Evolutionary conservation across 2,888 invertebrate species (phyloP).

Genomic region (Chymomyza caudatula): DNA sequence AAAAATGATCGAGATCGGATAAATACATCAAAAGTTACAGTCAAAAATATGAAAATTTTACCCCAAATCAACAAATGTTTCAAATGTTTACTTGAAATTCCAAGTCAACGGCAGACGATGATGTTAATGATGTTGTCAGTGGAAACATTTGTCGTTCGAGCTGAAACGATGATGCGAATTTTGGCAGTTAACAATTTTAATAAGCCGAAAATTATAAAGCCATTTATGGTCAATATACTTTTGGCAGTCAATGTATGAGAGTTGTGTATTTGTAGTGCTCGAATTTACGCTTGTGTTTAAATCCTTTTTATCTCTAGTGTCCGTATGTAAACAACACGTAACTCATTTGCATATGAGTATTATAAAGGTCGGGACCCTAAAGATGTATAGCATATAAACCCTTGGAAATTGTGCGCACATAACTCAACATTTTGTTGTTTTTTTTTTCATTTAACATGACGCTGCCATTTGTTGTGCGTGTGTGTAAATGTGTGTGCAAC

Average conservation of each 20-base stretch:
- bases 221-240: neutral
- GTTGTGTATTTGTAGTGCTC: conserved; percentile 1
- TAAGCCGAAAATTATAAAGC: too few species aligned
- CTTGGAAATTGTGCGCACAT: neutral
- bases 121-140: too few species aligned
- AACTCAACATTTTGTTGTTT: neutral
- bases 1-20: too few species aligned
- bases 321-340: neutral
- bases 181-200: too few species aligned
- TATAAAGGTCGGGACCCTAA: neutral
- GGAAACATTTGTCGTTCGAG: too few species aligned
- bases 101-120: too few species aligned
- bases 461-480: neutral
- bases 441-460: neutral
- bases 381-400: neutral
- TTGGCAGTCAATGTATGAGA: neutral
- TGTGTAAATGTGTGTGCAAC: neutral
- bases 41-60: too few species aligned
- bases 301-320: conserved; percentile 19
- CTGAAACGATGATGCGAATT: too few species aligned
- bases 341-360: conserved; percentile 9
- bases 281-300: neutral
- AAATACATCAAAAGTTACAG: too few species aligned
- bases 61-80: too few species aligned
- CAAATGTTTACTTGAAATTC: too few species aligned